A percentile compares a stretch with the other conserved stretches of the same genome.
These are phyloP conservation scores for Chionomys nivalis DNA, from an alignment of 2,113 vertebrate genomes.

Conservation along the genomic window DNA sequence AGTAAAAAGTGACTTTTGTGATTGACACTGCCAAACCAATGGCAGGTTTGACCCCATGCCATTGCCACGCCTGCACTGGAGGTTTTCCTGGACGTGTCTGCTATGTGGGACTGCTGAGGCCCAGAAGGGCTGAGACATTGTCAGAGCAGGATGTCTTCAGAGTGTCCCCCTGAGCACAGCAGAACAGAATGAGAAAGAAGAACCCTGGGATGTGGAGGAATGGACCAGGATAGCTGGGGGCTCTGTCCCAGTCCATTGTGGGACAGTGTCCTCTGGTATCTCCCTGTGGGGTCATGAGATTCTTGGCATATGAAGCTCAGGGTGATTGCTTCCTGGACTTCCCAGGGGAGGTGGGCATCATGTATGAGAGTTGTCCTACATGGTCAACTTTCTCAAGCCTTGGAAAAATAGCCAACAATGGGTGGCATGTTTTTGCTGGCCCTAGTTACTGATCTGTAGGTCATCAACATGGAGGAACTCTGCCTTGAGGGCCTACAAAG, in stretches of 20 bases:
- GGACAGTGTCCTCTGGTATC: not conserved
- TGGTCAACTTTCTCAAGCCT: no score
- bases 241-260: no score
- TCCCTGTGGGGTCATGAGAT: not conserved
- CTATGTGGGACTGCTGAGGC: accelerated
- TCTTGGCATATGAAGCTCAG: not conserved
- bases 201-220: not conserved
- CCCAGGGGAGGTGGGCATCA: no score
- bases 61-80: accelerated
- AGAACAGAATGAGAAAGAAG: not conserved
- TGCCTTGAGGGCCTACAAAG: no score
- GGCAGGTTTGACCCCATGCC: no score
- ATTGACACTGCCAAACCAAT: no score
- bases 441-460: no score
- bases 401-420: no score
- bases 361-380: not conserved
- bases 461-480: not conserved
- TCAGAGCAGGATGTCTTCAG: not conserved
- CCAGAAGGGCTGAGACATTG: not conserved
- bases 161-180: not conserved
- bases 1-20: not conserved
- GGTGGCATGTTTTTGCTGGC: no score
- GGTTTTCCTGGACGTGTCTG: accelerated
- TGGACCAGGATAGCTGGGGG: not conserved
- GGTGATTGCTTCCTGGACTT: not conserved